phyloP scores from a whole-genome alignment of 2,797 vertebrate genomes.

The Linurgus olivaceus region DNA sequence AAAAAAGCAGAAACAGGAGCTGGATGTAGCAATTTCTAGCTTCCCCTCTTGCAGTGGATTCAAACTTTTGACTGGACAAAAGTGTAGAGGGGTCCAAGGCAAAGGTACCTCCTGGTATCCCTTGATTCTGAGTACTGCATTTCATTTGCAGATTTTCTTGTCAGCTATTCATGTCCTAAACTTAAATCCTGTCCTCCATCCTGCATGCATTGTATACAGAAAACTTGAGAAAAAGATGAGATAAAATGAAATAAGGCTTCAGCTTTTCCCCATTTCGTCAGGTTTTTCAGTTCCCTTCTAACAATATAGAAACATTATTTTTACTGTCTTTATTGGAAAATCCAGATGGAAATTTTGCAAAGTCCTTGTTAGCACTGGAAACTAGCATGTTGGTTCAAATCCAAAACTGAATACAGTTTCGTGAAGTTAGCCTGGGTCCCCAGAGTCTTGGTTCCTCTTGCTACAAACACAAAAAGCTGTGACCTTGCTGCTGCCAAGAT shows the following conservation, averaged over 20 bases:
- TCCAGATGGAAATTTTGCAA: neutral
- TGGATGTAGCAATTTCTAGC: neutral
- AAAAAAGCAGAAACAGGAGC: conserved; percentile 14
- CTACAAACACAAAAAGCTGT: neutral
- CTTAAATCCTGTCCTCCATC: neutral
- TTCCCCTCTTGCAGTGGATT: neutral
- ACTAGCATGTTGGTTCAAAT: neutral
- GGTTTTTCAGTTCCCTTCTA: neutral
- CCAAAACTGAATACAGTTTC: neutral
- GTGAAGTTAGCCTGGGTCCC: neutral
- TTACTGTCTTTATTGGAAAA: neutral
- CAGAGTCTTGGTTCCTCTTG: neutral
- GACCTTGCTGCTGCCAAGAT: neutral
- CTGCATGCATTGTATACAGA: neutral
- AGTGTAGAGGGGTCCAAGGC: neutral
- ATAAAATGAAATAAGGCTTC: neutral
- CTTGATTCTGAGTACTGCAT: neutral
- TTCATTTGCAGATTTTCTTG: neutral
- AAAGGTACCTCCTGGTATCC: neutral
- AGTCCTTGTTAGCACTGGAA: neutral
- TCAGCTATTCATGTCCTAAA: neutral
- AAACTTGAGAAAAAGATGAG: neutral
- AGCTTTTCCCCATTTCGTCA: neutral
- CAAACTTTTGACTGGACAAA: neutral
- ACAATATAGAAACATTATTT: neutral